Conservation (phyloP, 2,113 vertebrate species). For the Dolichotis patagonum region DNA sequence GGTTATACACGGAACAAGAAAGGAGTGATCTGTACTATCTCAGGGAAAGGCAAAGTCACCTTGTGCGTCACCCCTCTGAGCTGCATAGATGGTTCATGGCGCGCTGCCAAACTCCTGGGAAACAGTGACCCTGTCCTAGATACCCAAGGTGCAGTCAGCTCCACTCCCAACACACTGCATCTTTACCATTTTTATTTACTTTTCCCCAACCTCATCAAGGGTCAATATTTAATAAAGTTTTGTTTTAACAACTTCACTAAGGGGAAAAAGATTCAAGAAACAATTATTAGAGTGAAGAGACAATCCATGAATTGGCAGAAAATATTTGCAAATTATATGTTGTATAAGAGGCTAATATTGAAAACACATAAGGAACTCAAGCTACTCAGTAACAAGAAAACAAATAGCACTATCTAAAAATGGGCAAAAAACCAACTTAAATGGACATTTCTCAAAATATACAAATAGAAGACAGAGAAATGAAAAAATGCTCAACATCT, state of each 20-base stretch:
- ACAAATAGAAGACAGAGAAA: neutral
- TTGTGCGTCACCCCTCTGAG: neutral
- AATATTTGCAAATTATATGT: neutral
- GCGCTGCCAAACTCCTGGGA: neutral
- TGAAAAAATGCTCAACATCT: neutral
- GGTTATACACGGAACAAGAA: neutral
- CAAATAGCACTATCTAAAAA: neutral
- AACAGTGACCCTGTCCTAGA: no score
- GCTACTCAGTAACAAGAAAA: neutral
- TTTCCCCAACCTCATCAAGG: neutral
- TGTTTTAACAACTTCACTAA: neutral
- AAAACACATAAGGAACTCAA: neutral
- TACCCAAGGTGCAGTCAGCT: no score
- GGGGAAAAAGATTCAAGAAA: neutral
- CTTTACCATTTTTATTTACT: neutral
- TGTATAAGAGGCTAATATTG: neutral
- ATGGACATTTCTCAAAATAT: neutral
- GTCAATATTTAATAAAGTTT: neutral
- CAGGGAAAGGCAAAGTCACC: neutral
- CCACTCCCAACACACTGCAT: neutral
- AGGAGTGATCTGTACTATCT: neutral
- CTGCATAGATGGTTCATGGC: no score
- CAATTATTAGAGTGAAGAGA: neutral
- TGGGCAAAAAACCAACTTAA: neutral
- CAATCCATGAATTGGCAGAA: neutral